Base-by-base conservation (phyloP, 2,113 vertebrate species). In the Poeciliopsis occidentalis region DNA sequence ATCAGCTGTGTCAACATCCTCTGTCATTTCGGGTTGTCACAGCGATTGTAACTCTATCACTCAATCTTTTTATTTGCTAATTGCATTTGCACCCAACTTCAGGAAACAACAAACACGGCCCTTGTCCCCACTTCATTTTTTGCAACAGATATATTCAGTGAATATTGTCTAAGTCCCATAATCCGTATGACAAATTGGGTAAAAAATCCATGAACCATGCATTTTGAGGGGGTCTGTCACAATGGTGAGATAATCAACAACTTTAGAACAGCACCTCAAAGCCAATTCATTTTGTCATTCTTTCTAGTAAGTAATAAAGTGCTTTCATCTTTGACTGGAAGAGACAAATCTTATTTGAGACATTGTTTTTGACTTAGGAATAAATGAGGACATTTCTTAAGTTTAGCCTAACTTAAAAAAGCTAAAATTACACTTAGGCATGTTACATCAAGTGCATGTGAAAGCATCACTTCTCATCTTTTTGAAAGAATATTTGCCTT, bases 1-100 rank as follows among this genome's bases (percentile, higher is more conserved):
- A 90, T 92, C 89, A 88, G 88, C 85, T 89, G 81, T 89, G 88
- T 91, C 90, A 91, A 88, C 90, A 89, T 73, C 69, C 82, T 39
- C 86, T 68, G 81, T 92, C 83, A 75, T 92, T 78, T 77, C 79
- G 85, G 83, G 80, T 85, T 88, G 90, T 88, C 85, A 88, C 75
- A 75, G 73, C 72, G 85, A 91, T 92, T 89, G 85, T 89, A 71
- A 85, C 83, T 87, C 89, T 84, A 90, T 92, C 90, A 85, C 77
- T 88, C 88, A 87, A 86, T 87, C 82, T 84, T 87, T 79, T 71
- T 73, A 74, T 47, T 78, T 15, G 71, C 85, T 90, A 89, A 90
- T 89, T 87, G 84, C 82, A 88, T 85, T 80, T 79, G 69, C 60
- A 87, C 81, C 78, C 24, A 79, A 75, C 69, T 76, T 76, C 78